phyloP scores from a whole-genome alignment of 2,113 vertebrate species.

The Leucopternis melanops region DNA sequence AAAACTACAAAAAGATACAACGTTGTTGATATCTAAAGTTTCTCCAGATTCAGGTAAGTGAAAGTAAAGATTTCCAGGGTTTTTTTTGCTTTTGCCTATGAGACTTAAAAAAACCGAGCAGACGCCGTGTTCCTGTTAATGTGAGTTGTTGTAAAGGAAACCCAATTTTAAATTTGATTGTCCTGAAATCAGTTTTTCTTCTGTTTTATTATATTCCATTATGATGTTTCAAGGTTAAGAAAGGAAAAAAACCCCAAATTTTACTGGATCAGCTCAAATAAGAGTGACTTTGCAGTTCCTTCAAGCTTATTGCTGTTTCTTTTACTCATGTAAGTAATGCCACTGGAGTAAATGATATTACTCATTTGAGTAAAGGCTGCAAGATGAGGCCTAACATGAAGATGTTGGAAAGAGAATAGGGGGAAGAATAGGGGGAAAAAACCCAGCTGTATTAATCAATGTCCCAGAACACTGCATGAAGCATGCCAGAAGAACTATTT shows the following conservation, averaged over 20 bases:
- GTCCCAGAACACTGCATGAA: background rate
- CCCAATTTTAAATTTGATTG: background rate
- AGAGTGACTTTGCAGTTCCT: background rate
- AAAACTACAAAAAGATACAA: background rate
- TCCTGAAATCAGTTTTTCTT: background rate
- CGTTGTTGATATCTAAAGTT: background rate
- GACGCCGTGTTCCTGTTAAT: background rate
- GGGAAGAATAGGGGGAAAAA: background rate
- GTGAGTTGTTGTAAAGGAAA: background rate
- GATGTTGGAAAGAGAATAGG: background rate
- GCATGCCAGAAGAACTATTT: background rate
- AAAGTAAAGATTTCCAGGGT: background rate
- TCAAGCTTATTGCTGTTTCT: background rate
- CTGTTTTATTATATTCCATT: background rate
- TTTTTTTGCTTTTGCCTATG: background rate
- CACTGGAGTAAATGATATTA: background rate
- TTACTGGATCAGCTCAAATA: background rate
- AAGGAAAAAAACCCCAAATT: background rate
- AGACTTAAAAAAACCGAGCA: background rate
- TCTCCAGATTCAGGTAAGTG: background rate
- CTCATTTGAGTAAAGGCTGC: background rate
- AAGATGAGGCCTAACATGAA: background rate
- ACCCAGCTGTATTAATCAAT: background rate
- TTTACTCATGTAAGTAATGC: background rate
- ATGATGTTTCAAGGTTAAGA: background rate